Evolutionary conservation across 2,888 invertebrate genomes (phyloP).

Genomic region (Choristoneura rosaceana): DNA sequence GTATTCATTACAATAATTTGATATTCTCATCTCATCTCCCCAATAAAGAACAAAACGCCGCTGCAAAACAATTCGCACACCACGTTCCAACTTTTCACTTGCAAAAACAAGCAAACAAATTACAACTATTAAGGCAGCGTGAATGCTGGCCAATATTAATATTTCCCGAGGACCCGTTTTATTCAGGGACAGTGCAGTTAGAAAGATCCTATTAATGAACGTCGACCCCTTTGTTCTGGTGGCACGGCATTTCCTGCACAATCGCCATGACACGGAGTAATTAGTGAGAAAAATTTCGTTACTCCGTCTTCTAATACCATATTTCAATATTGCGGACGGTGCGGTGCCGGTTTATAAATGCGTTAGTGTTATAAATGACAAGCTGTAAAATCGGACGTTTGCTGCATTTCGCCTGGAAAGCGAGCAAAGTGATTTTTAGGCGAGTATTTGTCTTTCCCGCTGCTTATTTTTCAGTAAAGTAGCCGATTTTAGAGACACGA

Average conservation of each 20-base stretch:
- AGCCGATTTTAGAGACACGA: no score
- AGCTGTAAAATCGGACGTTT: constrained; percentile 6
- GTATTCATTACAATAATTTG: not conserved
- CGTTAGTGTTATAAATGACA: constrained; percentile 1
- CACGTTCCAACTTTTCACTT: constrained; percentile 25
- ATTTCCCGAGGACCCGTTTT: constrained; percentile 76
- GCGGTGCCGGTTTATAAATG: constrained; percentile 29
- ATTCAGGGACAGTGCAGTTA: constrained; percentile 83
- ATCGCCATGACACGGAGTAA: constrained; percentile 84
- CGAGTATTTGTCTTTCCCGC: not conserved
- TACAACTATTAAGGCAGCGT: constrained; percentile 72
- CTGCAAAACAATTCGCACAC: not conserved
- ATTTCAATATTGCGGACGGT: constrained; percentile 65
- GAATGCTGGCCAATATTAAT: constrained; percentile 80
- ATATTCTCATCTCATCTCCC: not conserved
- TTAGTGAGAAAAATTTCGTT: constrained; percentile 84
- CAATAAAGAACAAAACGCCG: not conserved
- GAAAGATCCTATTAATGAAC: constrained; percentile 85
- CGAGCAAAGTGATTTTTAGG: not conserved
- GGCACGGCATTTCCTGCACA: constrained; percentile 78
- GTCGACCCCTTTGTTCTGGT: constrained; percentile 77
- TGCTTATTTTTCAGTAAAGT: not conserved
- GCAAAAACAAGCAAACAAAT: constrained; percentile 68
- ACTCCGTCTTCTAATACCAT: constrained; percentile 68
- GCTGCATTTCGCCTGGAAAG: not conserved